These are phyloP conservation scores for Geopemphigus sp. DNA, from an alignment of 1,140 invertebrate species.

Conservation along the genomic window DNA sequence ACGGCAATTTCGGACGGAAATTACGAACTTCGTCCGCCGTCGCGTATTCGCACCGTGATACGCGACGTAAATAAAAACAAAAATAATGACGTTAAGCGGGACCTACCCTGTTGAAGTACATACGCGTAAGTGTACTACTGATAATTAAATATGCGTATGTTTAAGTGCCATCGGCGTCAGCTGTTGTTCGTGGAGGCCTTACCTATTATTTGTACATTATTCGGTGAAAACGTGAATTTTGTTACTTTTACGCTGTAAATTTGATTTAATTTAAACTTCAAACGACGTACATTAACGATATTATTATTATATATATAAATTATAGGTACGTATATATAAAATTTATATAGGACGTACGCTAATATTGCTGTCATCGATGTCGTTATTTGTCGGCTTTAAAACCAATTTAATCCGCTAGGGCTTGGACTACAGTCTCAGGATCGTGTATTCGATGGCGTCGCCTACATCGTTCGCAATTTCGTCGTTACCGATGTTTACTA, in stretches of 20 bases:
- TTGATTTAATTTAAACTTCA: background rate
- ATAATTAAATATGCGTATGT: background rate
- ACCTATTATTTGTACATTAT: too few species aligned
- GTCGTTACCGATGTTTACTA: too few species aligned
- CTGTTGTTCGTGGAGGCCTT: background rate
- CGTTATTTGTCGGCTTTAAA: too few species aligned
- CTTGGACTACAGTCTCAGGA: too few species aligned
- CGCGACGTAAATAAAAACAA: slow-evolving; percentile 13
- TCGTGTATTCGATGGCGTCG: too few species aligned
- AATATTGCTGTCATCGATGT: too few species aligned
- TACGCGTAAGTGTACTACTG: background rate
- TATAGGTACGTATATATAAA: too few species aligned
- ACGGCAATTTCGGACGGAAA: background rate
- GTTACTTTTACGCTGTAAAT: background rate
- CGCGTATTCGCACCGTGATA: background rate
- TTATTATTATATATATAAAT: too few species aligned
- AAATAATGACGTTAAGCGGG: background rate
- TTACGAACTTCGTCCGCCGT: too few species aligned
- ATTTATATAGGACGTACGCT: too few species aligned
- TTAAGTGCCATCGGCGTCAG: background rate
- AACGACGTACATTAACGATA: background rate
- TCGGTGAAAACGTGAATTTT: background rate
- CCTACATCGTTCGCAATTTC: too few species aligned
- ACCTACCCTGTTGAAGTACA: background rate
- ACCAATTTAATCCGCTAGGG: too few species aligned